phyloP scores from a whole-genome alignment of 1,140 invertebrate genomes.

The Dendrolimus kikuchii region DNA sequence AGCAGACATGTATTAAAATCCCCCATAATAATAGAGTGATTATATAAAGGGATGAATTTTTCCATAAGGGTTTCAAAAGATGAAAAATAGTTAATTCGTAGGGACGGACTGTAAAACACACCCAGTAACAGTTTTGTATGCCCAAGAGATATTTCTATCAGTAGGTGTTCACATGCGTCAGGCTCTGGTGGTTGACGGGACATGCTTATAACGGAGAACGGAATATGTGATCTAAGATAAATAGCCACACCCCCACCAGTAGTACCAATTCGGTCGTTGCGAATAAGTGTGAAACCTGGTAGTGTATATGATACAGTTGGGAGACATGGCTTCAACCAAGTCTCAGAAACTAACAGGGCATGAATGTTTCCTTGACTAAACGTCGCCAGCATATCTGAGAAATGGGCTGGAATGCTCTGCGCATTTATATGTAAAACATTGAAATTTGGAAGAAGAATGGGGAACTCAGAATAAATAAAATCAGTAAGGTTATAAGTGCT shows the following conservation, averaged over 20 bases:
- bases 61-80: constrained; percentile 7
- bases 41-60: constrained; percentile 4
- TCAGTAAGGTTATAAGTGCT: too few species aligned
- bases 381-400: too few species aligned
- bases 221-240: not conserved
- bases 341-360: not conserved
- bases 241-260: not conserved
- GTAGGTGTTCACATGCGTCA: constrained; percentile 3
- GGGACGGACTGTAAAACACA: constrained; percentile 1
- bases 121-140: constrained; percentile 4
- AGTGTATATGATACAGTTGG: too few species aligned
- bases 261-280: not conserved
- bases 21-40: not conserved
- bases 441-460: too few species aligned
- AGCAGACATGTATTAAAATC: too few species aligned
- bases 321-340: too few species aligned
- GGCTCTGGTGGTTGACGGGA: not conserved
- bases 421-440: too few species aligned
- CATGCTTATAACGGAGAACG: not conserved
- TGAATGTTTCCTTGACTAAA: too few species aligned
- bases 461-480: too few species aligned
- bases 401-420: too few species aligned
- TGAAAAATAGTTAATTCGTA: constrained; percentile 7
- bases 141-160: constrained; percentile 3
- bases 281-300: too few species aligned